A percentile compares a stretch with the other conserved stretches of the same genome.
These are phyloP conservation scores for Ictalurus punctatus DNA, from an alignment of 2,113 vertebrate genomes.

Conservation along the genomic window DNA sequence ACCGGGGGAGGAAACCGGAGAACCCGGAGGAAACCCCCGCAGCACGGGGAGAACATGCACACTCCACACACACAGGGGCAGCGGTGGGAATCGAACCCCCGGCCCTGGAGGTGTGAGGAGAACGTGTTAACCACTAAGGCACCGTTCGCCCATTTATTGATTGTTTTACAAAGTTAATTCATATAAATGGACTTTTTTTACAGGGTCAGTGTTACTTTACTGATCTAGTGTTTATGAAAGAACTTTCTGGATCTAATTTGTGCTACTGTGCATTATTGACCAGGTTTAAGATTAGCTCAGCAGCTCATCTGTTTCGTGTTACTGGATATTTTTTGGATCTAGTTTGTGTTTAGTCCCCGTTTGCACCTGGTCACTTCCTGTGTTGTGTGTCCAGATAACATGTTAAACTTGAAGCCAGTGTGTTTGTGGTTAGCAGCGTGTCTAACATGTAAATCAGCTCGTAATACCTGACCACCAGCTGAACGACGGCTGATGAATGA, in stretches of 20 bases:
- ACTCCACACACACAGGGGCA: no score
- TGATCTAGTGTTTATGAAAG: background rate
- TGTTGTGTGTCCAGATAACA: no score
- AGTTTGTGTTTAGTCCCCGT: background rate
- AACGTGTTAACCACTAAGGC: no score
- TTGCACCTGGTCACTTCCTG: no score
- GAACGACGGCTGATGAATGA: background rate
- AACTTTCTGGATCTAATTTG: background rate
- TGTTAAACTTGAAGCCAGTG: background rate
- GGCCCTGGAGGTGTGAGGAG: no score
- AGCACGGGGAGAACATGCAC: no score
- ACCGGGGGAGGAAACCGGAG: no score
- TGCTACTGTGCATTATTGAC: background rate
- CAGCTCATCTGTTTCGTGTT: background rate
- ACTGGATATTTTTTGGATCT: background rate
- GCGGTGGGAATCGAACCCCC: no score
- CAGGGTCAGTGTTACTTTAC: background rate
- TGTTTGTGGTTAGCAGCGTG: background rate
- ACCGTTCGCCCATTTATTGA: no score
- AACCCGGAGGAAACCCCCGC: no score
- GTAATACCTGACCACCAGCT: background rate
- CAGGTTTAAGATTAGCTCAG: background rate
- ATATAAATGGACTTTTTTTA: background rate
- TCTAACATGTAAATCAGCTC: background rate
- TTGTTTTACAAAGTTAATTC: background rate